A percentile compares a stretch with the other conserved stretches of the same genome.
Evolutionary conservation across 2,888 invertebrate genomes (phyloP).

Genomic region (Adineta ricciae): DNA sequence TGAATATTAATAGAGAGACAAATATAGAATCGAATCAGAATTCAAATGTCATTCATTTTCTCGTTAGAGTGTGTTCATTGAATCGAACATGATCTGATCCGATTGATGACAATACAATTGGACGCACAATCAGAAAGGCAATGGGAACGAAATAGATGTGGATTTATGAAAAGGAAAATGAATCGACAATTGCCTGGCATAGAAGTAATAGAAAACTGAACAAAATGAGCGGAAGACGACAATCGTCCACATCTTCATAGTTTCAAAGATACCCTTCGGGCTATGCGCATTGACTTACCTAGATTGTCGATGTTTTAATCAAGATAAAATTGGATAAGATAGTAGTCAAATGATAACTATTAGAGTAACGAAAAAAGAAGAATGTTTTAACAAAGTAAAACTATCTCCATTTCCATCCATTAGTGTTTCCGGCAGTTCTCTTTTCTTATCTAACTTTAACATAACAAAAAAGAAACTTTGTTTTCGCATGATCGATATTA

Average conservation of each 20-base stretch:
- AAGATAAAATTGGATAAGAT: not conserved
- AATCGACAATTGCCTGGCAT: not conserved
- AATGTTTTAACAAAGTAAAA: not conserved
- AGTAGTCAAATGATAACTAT: not conserved
- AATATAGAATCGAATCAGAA: not conserved
- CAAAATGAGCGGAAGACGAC: constrained; percentile 9
- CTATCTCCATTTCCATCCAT: not conserved
- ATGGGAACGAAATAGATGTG: not conserved
- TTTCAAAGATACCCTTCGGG: not conserved
- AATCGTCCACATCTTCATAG: not conserved
- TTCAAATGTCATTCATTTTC: constrained; percentile 9
- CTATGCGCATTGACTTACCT: not conserved
- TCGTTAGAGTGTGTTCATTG: not conserved
- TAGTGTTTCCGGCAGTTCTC: not conserved
- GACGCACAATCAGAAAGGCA: not conserved
- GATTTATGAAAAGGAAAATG: not conserved
- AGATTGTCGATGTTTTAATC: not conserved
- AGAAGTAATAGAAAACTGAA: not conserved
- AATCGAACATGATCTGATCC: constrained; percentile 1
- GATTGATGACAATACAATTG: constrained; percentile 13
- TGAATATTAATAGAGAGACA: not conserved
- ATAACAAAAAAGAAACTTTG: not conserved
- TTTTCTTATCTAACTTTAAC: not conserved
- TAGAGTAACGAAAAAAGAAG: not conserved
- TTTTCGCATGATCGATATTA: not conserved